Evolutionary conservation across 2,888 invertebrate genomes (phyloP), one percentile per base, ranked within the genome.

Genomic region (Melieria omissa): DNA sequence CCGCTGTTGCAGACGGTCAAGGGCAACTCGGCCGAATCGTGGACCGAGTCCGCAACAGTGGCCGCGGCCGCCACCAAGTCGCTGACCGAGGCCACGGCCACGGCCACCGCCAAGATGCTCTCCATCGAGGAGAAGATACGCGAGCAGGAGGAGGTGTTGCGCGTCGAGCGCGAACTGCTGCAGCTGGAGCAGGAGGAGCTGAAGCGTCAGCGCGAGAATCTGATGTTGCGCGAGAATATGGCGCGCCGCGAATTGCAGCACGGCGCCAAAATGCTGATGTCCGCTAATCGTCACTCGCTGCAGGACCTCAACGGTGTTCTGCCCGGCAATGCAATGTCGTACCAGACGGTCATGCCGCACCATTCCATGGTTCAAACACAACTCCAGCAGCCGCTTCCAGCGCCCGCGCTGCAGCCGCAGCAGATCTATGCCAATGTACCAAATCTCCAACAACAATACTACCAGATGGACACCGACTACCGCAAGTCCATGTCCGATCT

Each of bases 101-200:
- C 84, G 14, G 82, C 85, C 73, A 78, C 89, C 75, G 88, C 89
- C 42, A 89, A 91, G 80, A 90, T 91, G 77, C 89, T 90, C 74
- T 89, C 88, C 72, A 89, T 91, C 78, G 92, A 92, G 80, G 90
- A 89, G 81, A 90, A 91, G 82, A 88, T 91, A 74, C 90, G 91
- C 70, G 90, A 92, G 75, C 91, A 91, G 83, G 92, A 92, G 88
- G 92, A 93, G 85, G 92, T 94, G 41, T 88, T 94, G 47, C 91
- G 93, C 76, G 93, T 94, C 75, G 94, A 94, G 87, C 90, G 93
- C 60, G 94, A 94, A 86, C 88, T 94, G 3, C 85, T 93, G 5
- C 93, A 94, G 42, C 85, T 93, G 61, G 93, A 95, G 82, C 92
- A 93, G 84, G 94, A 94, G 83, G 93, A 94, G 82, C 82, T 94